A percentile compares a stretch with the other conserved stretches of the same genome.
These are phyloP conservation scores for Tachina grossa DNA, from an alignment of 2,888 invertebrate genomes.

Conservation along the genomic window DNA sequence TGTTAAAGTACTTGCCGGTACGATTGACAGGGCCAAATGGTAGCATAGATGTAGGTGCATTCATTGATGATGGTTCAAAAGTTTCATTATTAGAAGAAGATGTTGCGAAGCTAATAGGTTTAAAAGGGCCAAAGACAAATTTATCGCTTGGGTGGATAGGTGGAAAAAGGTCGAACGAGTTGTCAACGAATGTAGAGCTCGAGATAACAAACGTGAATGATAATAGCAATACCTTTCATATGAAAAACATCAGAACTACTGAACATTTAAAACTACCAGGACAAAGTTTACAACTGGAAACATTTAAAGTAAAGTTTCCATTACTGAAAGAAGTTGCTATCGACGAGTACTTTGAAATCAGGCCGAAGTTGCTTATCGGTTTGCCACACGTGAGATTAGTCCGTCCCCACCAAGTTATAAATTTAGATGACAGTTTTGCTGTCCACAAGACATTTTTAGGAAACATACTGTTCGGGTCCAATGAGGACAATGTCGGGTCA, in stretches of 20 bases:
- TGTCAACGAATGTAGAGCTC: slow-evolving; percentile 36
- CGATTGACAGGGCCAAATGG: slow-evolving; percentile 19
- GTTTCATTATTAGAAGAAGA: slow-evolving; percentile 50
- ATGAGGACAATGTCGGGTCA: too few species aligned
- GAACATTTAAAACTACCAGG: too few species aligned
- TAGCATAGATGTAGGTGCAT: too few species aligned
- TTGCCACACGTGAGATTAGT: neutral
- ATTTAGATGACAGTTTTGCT: too few species aligned
- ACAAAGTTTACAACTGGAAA: too few species aligned
- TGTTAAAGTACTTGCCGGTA: slow-evolving; percentile 45
- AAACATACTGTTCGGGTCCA: too few species aligned
- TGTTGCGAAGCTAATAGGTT: slow-evolving; percentile 41
- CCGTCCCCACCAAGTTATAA: too few species aligned
- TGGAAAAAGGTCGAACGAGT: too few species aligned
- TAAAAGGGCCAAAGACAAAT: slow-evolving; percentile 6
- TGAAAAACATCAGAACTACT: slow-evolving; percentile 40
- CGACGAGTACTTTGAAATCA: slow-evolving; percentile 16
- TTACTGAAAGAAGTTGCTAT: slow-evolving; percentile 9
- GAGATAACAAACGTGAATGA: slow-evolving; percentile 12
- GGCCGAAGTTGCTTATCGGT: slow-evolving; percentile 1
- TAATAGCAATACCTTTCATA: neutral
- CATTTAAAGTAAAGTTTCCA: slow-evolving; percentile 15
- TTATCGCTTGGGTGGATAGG: slow-evolving; percentile 37
- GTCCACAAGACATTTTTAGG: too few species aligned
- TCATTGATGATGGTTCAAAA: neutral